phyloP scores from a whole-genome alignment of 2,888 invertebrate genomes.

The Chydorus sphaericus region DNA sequence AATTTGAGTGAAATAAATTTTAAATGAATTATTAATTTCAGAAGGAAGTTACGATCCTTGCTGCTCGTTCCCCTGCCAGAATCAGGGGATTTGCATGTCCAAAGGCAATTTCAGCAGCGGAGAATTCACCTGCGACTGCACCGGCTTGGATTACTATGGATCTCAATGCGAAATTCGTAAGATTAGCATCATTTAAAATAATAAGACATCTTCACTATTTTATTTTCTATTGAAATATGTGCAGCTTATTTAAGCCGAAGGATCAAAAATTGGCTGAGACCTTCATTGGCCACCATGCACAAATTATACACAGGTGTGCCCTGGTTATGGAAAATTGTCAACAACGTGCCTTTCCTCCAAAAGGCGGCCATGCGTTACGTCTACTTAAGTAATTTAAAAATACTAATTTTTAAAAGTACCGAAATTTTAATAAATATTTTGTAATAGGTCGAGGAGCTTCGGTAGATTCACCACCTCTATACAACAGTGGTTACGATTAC shows the following conservation, averaged over 20 bases:
- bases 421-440: too few relatives aligned
- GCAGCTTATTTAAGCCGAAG: slow-evolving; percentile 8
- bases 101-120: slow-evolving; percentile 21
- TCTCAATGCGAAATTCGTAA: slow-evolving; percentile 27
- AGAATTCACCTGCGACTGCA: slow-evolving; percentile 29
- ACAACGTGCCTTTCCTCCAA: slow-evolving; percentile 24
- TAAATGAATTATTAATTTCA: neutral
- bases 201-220: neutral
- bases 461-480: slow-evolving; percentile 27
- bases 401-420: too few relatives aligned
- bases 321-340: slow-evolving; percentile 28
- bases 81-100: slow-evolving; percentile 28
- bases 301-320: slow-evolving; percentile 22
- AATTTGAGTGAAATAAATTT: neutral
- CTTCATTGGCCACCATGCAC: slow-evolving; percentile 23
- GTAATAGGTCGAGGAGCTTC: slow-evolving; percentile 26
- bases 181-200: slow-evolving; percentile 16
- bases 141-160: slow-evolving; percentile 26
- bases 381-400: slow-evolving; percentile 28
- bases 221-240: neutral
- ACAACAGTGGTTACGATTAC: slow-evolving; percentile 27
- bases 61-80: slow-evolving; percentile 30
- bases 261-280: slow-evolving; percentile 21
- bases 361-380: slow-evolving; percentile 26
- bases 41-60: slow-evolving; percentile 24